Percentiles rank a stretch among this genome's conserved stretches.
phyloP scores from a whole-genome alignment of 2,888 invertebrate genomes.

The Ditylenchus weischeri region DNA sequence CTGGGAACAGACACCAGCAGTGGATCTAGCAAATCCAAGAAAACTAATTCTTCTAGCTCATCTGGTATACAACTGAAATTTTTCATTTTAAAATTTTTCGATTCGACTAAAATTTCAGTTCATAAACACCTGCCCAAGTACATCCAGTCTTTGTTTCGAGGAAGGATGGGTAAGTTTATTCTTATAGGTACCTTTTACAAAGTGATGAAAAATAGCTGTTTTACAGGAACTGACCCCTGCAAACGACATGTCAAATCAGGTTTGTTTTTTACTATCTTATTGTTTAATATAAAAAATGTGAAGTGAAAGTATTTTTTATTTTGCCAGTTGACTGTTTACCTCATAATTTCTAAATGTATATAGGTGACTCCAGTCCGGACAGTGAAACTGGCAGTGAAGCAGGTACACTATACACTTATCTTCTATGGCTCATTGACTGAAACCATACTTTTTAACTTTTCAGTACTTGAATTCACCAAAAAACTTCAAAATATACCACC shows the following conservation, averaged over 20 bases:
- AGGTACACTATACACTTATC: too few species aligned
- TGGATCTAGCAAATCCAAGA: conserved; percentile 56
- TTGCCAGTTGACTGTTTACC: too few species aligned
- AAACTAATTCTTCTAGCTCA: conserved; percentile 46
- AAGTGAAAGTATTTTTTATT: too few species aligned
- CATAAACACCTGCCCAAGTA: conserved; percentile 57
- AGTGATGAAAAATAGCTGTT: not conserved
- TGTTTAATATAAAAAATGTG: too few species aligned
- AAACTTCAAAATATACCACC: conserved; percentile 57
- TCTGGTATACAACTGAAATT: too few species aligned
- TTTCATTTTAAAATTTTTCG: too few species aligned
- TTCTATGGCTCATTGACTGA: too few species aligned
- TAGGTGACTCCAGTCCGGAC: conserved; percentile 54
- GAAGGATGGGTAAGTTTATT: conserved; percentile 50
- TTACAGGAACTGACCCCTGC: conserved; percentile 48
- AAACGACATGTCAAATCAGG: conserved; percentile 39
- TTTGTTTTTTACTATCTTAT: too few species aligned
- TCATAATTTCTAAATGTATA: not conserved
- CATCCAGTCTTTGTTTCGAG: conserved; percentile 56
- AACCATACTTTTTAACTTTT: too few species aligned
- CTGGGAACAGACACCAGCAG: conserved; percentile 57
- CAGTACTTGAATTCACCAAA: conserved; percentile 55
- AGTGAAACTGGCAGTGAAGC: conserved; percentile 56
- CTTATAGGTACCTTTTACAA: not conserved
- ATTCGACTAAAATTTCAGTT: conserved; percentile 24